Conservation (phyloP, 2,797 vertebrate genomes). For the Vespertilio murinus region DNA sequence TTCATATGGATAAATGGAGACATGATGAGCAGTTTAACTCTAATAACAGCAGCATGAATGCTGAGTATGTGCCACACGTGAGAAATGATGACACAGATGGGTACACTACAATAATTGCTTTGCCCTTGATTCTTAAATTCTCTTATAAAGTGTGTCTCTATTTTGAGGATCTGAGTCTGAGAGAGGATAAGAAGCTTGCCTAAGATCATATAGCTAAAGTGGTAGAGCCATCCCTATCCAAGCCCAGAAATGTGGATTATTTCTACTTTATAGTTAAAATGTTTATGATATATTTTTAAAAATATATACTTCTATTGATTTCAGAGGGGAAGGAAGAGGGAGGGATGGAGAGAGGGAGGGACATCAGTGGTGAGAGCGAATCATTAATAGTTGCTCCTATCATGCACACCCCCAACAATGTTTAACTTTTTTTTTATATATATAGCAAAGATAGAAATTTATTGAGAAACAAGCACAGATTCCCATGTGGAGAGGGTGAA, state of each 20-base stretch:
- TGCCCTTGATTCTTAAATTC: background rate
- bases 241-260: background rate
- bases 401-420: too few relatives aligned
- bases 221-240: background rate
- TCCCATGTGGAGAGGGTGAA: too few relatives aligned
- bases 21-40: background rate
- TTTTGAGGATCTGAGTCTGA: slow-evolving; percentile 38
- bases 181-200: background rate
- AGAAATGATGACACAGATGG: background rate
- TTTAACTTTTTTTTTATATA: too few relatives aligned
- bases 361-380: background rate
- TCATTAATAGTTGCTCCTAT: too few relatives aligned
- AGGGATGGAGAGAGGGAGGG: too few relatives aligned
- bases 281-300: too few relatives aligned
- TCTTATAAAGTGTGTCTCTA: background rate
- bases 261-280: background rate
- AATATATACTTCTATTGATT: too few relatives aligned
- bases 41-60: background rate
- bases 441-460: too few relatives aligned
- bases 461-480: too few relatives aligned
- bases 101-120: background rate
- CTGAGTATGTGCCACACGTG: background rate
- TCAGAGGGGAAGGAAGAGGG: background rate
- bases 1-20: background rate
- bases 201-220: background rate